Evolutionary conservation across 2,797 vertebrate genomes (phyloP), one percentile per base, ranked within the genome.

Genomic region (Erethizon dorsatum): DNA sequence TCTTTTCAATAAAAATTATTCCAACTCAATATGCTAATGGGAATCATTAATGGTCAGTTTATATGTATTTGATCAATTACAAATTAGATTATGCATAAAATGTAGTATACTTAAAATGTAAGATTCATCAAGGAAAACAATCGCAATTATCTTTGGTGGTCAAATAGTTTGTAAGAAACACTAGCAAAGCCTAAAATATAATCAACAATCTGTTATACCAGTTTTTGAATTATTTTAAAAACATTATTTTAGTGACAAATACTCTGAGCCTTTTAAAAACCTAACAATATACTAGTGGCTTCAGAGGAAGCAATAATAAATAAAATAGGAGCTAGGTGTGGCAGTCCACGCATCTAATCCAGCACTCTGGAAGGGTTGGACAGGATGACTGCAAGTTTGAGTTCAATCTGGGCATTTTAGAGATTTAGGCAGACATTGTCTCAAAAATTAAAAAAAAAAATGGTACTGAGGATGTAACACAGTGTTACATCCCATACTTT

Each of bases 171-270:
- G 24, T 88, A 88, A 83, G 71, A 95, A 61, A 85, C 1, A 1
- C 31, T 69, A 63, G 28, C 20, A 85, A 52, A 95, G 5, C 3
- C 14, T 88, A 73, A 93, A 90, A 47, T 67, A 79, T 73, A 22
- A 79, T 31, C 20, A 94, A 47, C 22, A 92, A 83, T 87, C 80
- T 89, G 14, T 83, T 78, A 94, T 83, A 28, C 1, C 3, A 67
- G 28, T 9, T 73, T 65, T 87, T 88, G 22, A 22, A 11, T 71
- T 8, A 2, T 79, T 95, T 86, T 86, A 91, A n/a, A 93, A 82
- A 82, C 4, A 52, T 18, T 69, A 63, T 75, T 91, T 89, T 77
- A 78, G 47, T 94, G 28, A 83, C 24, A 79, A 87, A 83, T 86
- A 73, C 79, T 90, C 22, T 71, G 41, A 71, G 7, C 24, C 31